Conservation (phyloP, 2,113 vertebrate genomes). For the Callorhinus ursinus region DNA sequence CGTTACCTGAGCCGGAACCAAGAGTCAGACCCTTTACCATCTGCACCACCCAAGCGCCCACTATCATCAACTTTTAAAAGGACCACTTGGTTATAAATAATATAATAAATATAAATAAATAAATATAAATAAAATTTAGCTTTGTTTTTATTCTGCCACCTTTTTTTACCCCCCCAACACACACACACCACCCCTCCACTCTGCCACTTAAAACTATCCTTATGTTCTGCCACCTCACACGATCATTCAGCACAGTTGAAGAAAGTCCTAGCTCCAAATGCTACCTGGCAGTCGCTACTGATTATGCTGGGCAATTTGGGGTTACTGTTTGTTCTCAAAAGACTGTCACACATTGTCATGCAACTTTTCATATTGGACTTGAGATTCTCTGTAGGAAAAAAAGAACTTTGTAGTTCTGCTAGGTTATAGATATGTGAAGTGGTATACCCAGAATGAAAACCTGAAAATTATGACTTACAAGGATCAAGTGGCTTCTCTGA, state of each 20-base stretch:
- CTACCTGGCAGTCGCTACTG: not conserved
- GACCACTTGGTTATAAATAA: slow-evolving; percentile 64
- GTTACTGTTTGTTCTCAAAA: not conserved
- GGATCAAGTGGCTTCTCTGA: not conserved
- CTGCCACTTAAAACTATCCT: not conserved
- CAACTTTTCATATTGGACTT: not conserved
- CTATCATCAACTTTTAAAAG: slow-evolving; percentile 68
- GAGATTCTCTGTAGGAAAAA: not conserved
- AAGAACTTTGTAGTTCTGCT: not conserved
- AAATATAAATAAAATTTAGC: not conserved
- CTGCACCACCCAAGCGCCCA: not conserved
- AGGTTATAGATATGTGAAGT: not conserved
- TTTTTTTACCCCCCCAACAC: not conserved
- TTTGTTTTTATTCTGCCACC: not conserved
- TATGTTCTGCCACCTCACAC: not conserved
- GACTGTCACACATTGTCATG: not conserved
- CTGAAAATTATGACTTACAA: not conserved
- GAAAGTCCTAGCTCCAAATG: not conserved
- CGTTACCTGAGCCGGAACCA: too few relatives aligned
- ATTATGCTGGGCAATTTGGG: not conserved
- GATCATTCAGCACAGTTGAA: not conserved
- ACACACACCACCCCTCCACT: not conserved
- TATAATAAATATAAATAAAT: not conserved
- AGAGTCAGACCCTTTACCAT: too few relatives aligned
- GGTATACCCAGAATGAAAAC: not conserved